Evolutionary conservation across 2,888 invertebrate genomes (phyloP), one percentile per base, ranked within the genome.

Genomic region (Himalopsyche anomala): DNA sequence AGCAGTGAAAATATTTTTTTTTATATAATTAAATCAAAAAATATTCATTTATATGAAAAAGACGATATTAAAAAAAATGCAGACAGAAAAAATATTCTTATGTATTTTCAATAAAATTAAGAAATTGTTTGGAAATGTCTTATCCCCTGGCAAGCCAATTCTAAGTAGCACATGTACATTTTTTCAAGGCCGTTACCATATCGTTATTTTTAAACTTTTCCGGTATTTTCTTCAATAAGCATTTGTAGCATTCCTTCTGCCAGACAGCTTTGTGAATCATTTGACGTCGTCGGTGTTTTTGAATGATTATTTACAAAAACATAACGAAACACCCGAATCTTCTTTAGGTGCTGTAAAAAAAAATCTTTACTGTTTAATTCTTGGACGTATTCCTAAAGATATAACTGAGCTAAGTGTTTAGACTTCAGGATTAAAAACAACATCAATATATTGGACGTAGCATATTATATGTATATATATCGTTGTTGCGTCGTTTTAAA

Each of bases 131-230:
- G 55, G 55, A 56, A 56, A 56, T 62, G 2, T 62, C 2, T 28
- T 62, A 19, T 19, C 11, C 11, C 62, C 5, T 19, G 62, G 8
- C 62, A 5, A 28, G 62, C 8, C 62, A 28, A 62, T 62, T 62
- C 62, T 19, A 62, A 62, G 28, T 62, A 19, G 56, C 17, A 56
- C 56, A 56, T 56, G 17, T 56, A 19, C 6, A n/a, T n/a, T 19
- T 19, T 19, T 62, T 62, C 62, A 62, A 62, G 62, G 62, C 28
- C 62, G 28, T 62, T 19, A 9, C 28, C 0, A 51, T 51, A 15
- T 51, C 15, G 51, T 62, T 62, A 62, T 62, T 62, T 62, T 62
- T 19, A 62, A 62, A 62, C 19, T 19, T 62, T 62, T 62, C 62
- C 62, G 62, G 62, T 62, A 62, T 62, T 19, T 62, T 62, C 62